Percentiles rank a stretch among this genome's conserved stretches.
Conservation (phyloP, 2,113 vertebrate genomes). For the Nerophis lumbriciformis region DNA sequence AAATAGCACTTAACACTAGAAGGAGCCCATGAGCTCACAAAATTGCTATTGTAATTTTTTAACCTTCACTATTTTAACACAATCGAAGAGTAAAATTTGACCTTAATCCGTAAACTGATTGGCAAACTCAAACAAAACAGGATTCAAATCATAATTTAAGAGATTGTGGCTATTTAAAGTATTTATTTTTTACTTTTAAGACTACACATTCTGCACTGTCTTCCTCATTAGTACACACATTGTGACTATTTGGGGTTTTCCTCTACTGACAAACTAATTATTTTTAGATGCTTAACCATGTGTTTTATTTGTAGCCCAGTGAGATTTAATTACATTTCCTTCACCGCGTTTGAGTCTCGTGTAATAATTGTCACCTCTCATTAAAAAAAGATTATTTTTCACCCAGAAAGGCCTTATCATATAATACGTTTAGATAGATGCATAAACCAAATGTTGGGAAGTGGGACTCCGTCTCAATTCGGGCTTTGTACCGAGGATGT, state of each 20-base stretch:
- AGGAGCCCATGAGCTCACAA: neutral
- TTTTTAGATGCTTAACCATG: conserved; percentile 40
- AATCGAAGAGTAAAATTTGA: conserved; percentile 10
- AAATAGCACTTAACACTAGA: neutral
- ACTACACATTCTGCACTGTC: conserved; percentile 4
- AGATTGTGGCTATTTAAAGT: conserved; percentile 6
- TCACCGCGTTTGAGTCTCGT: conserved; percentile 24
- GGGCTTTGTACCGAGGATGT: too few relatives aligned
- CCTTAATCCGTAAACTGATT: conserved; percentile 9
- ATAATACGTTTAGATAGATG: conserved; percentile 18
- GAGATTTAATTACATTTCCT: conserved; percentile 41
- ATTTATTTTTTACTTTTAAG: conserved; percentile 8
- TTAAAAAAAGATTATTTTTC: conserved; percentile 9
- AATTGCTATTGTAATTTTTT: too few relatives aligned
- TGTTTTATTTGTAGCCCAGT: conserved; percentile 26
- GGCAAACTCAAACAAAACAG: neutral
- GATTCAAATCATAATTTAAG: neutral
- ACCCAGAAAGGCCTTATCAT: conserved; percentile 8
- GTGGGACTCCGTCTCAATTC: conserved; percentile 7
- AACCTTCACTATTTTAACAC: neutral
- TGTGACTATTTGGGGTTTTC: conserved; percentile 5
- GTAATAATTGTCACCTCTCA: conserved; percentile 16
- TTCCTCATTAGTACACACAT: conserved; percentile 15
- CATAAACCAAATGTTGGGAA: conserved; percentile 2
- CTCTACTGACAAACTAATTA: conserved; percentile 20